Percentiles rank a stretch among this genome's conserved stretches.
Evolutionary conservation across 37 sponge, comb jelly and placozoan genomes (phyloP).

Genomic region (Hormiphora californensis): DNA sequence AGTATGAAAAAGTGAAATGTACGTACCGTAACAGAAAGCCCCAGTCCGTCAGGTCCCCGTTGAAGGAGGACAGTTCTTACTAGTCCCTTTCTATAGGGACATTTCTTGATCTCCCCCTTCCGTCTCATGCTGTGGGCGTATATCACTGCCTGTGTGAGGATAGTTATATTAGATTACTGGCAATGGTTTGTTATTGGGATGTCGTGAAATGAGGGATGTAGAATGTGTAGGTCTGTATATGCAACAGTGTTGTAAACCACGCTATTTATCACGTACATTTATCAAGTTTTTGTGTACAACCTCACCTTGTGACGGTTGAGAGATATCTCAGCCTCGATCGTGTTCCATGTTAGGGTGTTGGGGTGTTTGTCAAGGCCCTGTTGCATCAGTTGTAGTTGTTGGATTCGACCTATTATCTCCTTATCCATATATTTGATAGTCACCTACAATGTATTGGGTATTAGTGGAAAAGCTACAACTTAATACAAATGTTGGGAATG

Average conservation of each 20-base stretch:
- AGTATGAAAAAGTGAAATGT: background rate
- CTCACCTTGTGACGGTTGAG: constrained; percentile 43
- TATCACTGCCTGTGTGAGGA: constrained; percentile 21
- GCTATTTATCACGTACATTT: no score
- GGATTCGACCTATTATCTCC: constrained; percentile 32
- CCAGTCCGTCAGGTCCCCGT: constrained; percentile 41
- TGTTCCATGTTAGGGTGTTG: constrained; percentile 50
- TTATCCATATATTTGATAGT: constrained; percentile 51
- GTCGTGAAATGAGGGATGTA: no score
- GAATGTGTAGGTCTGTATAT: no score
- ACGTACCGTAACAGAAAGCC: constrained; percentile 17
- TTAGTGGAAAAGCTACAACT: no score
- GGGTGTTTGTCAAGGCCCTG: constrained; percentile 50
- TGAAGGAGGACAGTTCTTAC: constrained; percentile 20
- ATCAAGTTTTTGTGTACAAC: background rate
- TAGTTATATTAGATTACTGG: background rate
- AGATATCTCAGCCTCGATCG: constrained; percentile 49
- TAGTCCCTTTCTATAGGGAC: constrained; percentile 8
- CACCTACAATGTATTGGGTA: no score
- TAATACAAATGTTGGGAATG: no score
- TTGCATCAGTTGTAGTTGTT: constrained; percentile 45
- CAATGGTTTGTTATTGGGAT: no score
- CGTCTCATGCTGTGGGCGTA: constrained; percentile 52
- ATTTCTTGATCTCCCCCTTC: background rate
- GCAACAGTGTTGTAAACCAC: no score